phyloP scores from a whole-genome alignment of 2,113 vertebrate species.

The Antechinus stuartii region DNA sequence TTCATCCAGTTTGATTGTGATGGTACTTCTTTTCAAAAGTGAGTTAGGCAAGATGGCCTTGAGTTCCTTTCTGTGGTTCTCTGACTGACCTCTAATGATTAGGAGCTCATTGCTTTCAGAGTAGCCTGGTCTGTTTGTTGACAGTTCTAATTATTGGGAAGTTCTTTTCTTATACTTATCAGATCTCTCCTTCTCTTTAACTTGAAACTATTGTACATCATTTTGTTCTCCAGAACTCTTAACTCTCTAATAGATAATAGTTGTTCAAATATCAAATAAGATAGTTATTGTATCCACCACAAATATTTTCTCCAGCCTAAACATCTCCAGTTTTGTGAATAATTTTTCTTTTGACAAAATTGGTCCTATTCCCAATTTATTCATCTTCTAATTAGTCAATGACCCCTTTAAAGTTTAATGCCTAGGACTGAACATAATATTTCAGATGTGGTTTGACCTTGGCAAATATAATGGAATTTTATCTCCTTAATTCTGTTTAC shows the following conservation, averaged over 20 bases:
- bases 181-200: not conserved
- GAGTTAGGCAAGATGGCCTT: not conserved
- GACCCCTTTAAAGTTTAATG: not conserved
- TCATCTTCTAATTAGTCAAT: not conserved
- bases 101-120: not conserved
- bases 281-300: not conserved
- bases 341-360: not conserved
- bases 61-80: not conserved
- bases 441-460: not conserved
- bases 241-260: not conserved
- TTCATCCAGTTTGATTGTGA: not conserved
- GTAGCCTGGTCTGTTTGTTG: not conserved
- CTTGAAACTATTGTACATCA: not conserved
- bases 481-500: not conserved
- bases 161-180: not conserved
- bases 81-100: not conserved
- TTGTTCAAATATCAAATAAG: not conserved
- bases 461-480: not conserved
- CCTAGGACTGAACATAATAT: not conserved
- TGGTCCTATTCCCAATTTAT: not conserved
- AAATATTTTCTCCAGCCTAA: not conserved
- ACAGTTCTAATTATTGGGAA: not conserved
- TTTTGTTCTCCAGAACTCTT: not conserved
- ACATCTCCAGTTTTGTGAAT: not conserved
- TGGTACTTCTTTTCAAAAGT: not conserved